Base-by-base conservation (phyloP, 2,113 vertebrate species). In the Tupaia chinensis region DNA sequence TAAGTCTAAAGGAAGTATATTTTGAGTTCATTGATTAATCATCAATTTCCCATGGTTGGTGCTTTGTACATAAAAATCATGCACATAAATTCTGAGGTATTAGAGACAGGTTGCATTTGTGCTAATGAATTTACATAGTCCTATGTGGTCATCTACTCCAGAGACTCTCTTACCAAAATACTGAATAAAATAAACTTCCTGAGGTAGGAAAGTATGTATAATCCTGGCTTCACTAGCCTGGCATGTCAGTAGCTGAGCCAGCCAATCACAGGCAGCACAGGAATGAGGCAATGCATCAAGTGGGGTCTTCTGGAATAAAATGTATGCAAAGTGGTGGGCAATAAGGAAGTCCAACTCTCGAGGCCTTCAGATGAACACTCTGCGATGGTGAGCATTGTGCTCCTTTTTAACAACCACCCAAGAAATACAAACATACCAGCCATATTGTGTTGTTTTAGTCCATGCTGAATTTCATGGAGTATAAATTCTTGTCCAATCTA, bases 401-500 rank as follows among this genome's bases (percentile, higher is more conserved):
- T 77, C 3, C 79, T 3, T 91, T 80, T 84, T 72, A 97, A 29
- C 70, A 97, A 83, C 93, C 58, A 79, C 91, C 63, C 70, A 92
- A 97, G 53, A 97, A 94, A 87, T 80, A 61, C 89, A 95, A 92
- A 82, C 81, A 88, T 81, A 90, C 86, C 83, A 92, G 95, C 89
- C 94, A 95, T 97, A 97, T 95, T 95, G 93, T 98, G 95, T 94
- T 97, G n/a, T 6, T 98, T 95, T 89, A 94, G 94, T 97, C 95
- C 92, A 16, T 84, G 32, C 90, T 95, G 90, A 89, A 77, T 97
- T 98, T 98, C 96, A 95, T 63, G 72, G 96, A 92, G 93, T 97
- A 97, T 98, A 97, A 98, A 98, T 98, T 98, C 97, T 98, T 97
- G 85, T 97, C 96, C 97, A 98, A 98, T 98, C 98, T 97, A 92